phyloP scores from a whole-genome alignment of 2,888 invertebrate species.

The Tridacna gigas region DNA sequence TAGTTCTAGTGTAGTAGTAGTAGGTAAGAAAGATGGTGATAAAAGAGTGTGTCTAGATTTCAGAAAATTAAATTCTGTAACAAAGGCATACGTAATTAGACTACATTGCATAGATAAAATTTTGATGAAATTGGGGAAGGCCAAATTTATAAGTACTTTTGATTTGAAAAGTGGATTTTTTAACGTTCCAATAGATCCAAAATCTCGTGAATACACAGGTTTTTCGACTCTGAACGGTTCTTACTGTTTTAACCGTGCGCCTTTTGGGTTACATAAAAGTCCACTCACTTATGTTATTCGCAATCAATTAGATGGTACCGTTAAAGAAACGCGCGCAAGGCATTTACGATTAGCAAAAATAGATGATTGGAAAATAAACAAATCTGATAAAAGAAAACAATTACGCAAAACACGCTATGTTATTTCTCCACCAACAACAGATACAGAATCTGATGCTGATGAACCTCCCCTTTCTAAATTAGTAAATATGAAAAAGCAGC shows the following conservation, averaged over 20 bases:
- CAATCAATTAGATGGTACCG: conserved; percentile 28
- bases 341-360: conserved; percentile 32
- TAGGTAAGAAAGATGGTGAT: conserved; percentile 6
- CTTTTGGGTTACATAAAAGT: conserved; percentile 10
- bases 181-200: not conserved
- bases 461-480: conserved; percentile 1
- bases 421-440: not conserved
- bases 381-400: not conserved
- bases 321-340: conserved; percentile 22
- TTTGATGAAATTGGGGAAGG: conserved; percentile 3
- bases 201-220: conserved; percentile 3
- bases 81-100: not conserved
- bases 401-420: conserved; percentile 3
- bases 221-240: conserved; percentile 16
- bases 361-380: conserved; percentile 31
- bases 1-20: conserved; percentile 11
- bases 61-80: conserved; percentile 9
- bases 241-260: not conserved
- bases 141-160: conserved; percentile 13
- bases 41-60: conserved; percentile 19
- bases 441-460: not conserved
- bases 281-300: conserved; percentile 30
- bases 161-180: conserved; percentile 17
- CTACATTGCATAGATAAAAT: conserved; percentile 15
- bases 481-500: not conserved